Conservation (phyloP, 2,113 vertebrate species). For the Antigone vipio region DNA sequence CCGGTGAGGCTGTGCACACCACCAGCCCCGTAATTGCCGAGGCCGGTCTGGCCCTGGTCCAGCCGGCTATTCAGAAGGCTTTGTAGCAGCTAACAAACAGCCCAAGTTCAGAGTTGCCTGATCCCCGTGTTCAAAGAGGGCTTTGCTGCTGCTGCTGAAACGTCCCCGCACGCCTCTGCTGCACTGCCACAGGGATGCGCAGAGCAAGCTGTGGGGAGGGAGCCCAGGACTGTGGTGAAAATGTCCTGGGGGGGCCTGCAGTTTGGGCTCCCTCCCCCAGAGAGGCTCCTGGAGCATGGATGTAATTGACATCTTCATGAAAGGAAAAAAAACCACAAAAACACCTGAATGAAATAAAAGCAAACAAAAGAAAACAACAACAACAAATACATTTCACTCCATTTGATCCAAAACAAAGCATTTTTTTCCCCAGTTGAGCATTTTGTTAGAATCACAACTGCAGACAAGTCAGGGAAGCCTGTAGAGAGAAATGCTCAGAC, state of each 20-base stretch:
- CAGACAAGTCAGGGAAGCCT: neutral
- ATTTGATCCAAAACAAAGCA: neutral
- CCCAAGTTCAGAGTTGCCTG: neutral
- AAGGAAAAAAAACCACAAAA: neutral
- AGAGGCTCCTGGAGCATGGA: neutral
- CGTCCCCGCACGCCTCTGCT: rapidly evolving
- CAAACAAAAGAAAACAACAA: neutral
- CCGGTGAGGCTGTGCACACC: rapidly evolving
- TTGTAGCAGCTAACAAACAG: neutral
- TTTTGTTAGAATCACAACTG: neutral
- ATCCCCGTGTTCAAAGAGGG: rapidly evolving
- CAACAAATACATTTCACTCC: neutral
- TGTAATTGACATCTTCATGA: neutral
- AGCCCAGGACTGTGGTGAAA: neutral
- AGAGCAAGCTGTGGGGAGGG: neutral
- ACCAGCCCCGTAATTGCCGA: neutral
- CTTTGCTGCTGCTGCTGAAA: neutral
- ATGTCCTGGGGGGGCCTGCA: rapidly evolving
- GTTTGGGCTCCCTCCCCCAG: neutral
- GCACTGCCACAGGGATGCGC: rapidly evolving
- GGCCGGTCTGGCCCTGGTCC: neutral
- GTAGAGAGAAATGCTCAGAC: neutral
- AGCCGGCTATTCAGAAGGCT: neutral
- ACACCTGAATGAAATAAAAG: neutral
- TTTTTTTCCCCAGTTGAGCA: neutral